Evolutionary conservation across 2,888 invertebrate species (phyloP).

Genomic region (Proisotoma minuta): DNA sequence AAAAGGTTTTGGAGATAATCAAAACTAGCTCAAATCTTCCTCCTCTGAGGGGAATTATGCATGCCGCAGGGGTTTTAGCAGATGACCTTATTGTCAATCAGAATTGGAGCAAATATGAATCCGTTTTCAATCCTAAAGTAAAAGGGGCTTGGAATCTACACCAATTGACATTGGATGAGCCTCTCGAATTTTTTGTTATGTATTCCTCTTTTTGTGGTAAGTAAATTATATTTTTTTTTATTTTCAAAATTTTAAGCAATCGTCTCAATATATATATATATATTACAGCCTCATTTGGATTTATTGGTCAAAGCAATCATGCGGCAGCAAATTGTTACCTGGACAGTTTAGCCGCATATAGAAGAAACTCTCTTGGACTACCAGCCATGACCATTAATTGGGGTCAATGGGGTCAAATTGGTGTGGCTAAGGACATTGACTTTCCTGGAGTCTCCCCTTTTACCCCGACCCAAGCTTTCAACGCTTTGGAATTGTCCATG

Average conservation of each 20-base stretch:
- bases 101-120: slow-evolving; percentile 16
- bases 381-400: slow-evolving; percentile 19
- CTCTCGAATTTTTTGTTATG: slow-evolving; percentile 20
- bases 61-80: slow-evolving; percentile 19
- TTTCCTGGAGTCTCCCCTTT: slow-evolving; percentile 14
- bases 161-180: not conserved
- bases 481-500: slow-evolving; percentile 6
- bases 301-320: slow-evolving; percentile 17
- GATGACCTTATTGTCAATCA: slow-evolving; percentile 21
- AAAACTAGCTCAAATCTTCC: slow-evolving; percentile 1
- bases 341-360: slow-evolving; percentile 13
- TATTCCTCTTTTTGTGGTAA: too few species aligned
- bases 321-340: slow-evolving; percentile 12
- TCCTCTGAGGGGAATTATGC: slow-evolving; percentile 21
- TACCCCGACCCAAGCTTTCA: slow-evolving; percentile 3
- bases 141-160: slow-evolving; percentile 26
- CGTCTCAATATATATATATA: too few species aligned
- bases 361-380: slow-evolving; percentile 12
- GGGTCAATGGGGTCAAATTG: slow-evolving; percentile 27
- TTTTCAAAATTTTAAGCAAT: too few species aligned
- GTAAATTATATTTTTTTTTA: too few species aligned
- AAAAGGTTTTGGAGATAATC: slow-evolving; percentile 6
- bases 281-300: not conserved
- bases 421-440: slow-evolving; percentile 18
- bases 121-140: slow-evolving; percentile 17